Evolutionary conservation across 1,140 invertebrate genomes (phyloP), one percentile per base, ranked within the genome.

Genomic region (Chrysoperla carnea): DNA sequence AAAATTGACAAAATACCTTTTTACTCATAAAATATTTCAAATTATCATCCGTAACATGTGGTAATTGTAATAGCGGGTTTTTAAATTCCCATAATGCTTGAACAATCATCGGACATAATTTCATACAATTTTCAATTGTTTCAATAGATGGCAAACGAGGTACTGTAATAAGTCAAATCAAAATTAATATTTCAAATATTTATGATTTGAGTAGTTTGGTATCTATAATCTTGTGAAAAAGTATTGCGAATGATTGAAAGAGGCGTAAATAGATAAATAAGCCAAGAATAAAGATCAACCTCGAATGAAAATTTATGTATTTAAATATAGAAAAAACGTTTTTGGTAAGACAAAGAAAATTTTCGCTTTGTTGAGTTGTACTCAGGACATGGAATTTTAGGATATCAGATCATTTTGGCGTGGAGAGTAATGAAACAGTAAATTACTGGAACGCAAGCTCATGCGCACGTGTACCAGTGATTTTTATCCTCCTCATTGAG

Each of bases 51-150:
- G 76, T 84, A 37, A 99, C 78, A 60, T 99, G 88, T 35, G 96
- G 96, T 43, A 99, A 65, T 66, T 99, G 95, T 6, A 97, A 66
- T 8, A 99, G 60, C 3, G 91, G 85, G 49, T 84, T 93, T 61
- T 92, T 90, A 55, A 76, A 82, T 50, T 95, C 89, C 87, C 91
- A 96, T 36, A 98, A 66, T 1, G 75, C 95, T 71, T 99, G 96
- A 1, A 98, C 87, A 37, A 98, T 77, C 86, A 98, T 93, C 39
- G 92, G 89, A 49, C 81, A 84, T 27, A 97, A 60, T 64, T 94
- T 96, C 89, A 99, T 97, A 52, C 87, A 85, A 61, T 93, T 94
- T 64, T 99, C 95, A 45, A 99, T 82, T 2, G 94, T 97, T 55
- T 93, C 89, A 47, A 99, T 82, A 39, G 78, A 78, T 9, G 93